Base-by-base conservation (phyloP, 2,797 vertebrate species). In the Etheostoma perlongum region DNA sequence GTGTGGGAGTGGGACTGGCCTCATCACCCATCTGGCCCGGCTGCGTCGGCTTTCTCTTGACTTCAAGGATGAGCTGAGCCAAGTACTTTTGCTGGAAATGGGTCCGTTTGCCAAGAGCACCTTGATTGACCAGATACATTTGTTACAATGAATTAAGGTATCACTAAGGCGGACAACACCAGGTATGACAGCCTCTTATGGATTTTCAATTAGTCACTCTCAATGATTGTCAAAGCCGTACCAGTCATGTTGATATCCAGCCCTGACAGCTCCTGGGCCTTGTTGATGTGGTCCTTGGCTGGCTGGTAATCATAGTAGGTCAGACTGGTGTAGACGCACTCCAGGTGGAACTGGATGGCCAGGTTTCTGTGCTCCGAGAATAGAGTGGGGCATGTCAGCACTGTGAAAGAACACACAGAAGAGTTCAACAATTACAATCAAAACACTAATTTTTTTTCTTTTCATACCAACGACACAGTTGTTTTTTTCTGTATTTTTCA, bases 81-180 rank as follows among this genome's bases (percentile, higher is more conserved):
- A 99, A 85, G 2, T 93, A 95, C 83, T 96, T 98, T 86, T 99
- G 94, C 92, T 99, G 98, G 91, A 96, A 99, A n/a, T 92, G 95
- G n/a, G 98, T 99, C 78, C 97, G 95, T 91, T 99, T 99, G 16
- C 98, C 98, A 69, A 99, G 93, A 82, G 95, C 97, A 90, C 98
- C 98, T 99, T 78, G 8, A 67, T 18, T 68, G 61, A 83, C 67
- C 62, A 61, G 82, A 89, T 27, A 15, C 11, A n/a, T 12, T 5
- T 19, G n/a, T 72, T 64, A 54, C 15, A 42, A 36, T 76, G 11
- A 64, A 36, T n/a, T 3, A 19, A 40, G n/a, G 18, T 16, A 27
- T 21, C 14, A 15, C 42, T 2, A 23, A 9, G 19, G 11, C 19
- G 2, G 1, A 23, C 7, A 5, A 42, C 25, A 68, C 6, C 11